A percentile compares a stretch with the other conserved stretches of the same genome.
Evolutionary conservation across 2,113 vertebrate genomes (phyloP).

Genomic region (Pontoporia blainvillei): DNA sequence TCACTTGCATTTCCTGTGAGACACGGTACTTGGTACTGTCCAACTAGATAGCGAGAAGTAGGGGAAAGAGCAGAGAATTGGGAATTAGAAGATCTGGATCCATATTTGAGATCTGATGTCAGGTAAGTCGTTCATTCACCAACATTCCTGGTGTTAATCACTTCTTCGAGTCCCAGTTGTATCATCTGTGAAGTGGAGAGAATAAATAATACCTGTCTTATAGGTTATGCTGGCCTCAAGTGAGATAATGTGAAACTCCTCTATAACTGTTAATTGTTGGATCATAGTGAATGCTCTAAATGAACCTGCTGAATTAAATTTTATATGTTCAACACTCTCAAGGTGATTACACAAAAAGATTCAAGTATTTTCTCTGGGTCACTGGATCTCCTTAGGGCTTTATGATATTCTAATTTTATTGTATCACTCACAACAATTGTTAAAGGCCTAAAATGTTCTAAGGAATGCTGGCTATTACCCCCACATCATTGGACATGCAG

Average conservation of each 20-base stretch:
- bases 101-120: not conserved
- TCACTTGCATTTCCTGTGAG: not conserved
- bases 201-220: not conserved
- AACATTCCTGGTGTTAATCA: not conserved
- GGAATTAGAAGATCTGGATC: not conserved
- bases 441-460: slow-evolving; percentile 7
- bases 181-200: not conserved
- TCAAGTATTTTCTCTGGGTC: not conserved
- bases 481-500: not conserved
- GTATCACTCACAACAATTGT: not conserved
- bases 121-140: not conserved
- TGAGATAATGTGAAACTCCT: not conserved
- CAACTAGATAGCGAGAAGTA: not conserved
- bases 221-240: not conserved
- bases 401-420: not conserved
- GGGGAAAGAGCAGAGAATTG: not conserved
- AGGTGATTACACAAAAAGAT: not conserved
- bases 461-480: not conserved
- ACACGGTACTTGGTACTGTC: not conserved
- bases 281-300: not conserved
- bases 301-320: not conserved
- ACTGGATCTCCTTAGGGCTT: not conserved
- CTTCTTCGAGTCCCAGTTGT: not conserved
- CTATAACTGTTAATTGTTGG: not conserved
- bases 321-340: not conserved